Percentiles rank a stretch among this genome's conserved stretches.
Conservation (phyloP, 2,888 invertebrate genomes). For the Nematopogon swammerdamellus region DNA sequence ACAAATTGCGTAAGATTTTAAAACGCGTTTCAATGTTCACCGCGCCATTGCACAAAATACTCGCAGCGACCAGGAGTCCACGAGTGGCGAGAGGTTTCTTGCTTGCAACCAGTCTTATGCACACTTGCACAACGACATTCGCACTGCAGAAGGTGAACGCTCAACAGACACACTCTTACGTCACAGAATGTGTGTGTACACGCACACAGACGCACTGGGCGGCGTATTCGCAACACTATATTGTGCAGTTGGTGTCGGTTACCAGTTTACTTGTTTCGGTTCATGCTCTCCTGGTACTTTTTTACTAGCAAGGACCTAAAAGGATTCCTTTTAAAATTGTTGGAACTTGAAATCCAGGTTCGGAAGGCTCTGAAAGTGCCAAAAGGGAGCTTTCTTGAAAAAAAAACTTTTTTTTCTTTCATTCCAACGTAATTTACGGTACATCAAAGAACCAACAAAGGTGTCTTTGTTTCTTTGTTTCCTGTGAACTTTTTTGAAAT, state of each 20-base stretch:
- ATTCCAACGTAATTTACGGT: too few species aligned
- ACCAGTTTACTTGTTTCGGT: not conserved
- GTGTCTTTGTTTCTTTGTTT: too few species aligned
- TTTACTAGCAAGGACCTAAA: not conserved
- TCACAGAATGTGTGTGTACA: not conserved
- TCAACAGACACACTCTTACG: not conserved
- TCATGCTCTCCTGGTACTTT: not conserved
- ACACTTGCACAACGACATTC: constrained; percentile 40
- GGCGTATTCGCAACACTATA: not conserved
- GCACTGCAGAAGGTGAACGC: constrained; percentile 13
- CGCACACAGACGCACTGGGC: not conserved
- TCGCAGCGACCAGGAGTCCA: constrained; percentile 36
- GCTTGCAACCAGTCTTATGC: constrained; percentile 27
- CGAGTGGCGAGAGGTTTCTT: constrained; percentile 27
- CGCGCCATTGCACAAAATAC: constrained; percentile 1
- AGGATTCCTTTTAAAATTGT: too few species aligned
- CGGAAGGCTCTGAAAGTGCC: too few species aligned
- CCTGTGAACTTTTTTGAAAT: too few species aligned
- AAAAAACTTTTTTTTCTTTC: too few species aligned
- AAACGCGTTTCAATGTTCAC: too few species aligned
- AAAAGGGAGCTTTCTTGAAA: too few species aligned
- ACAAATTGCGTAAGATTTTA: too few species aligned
- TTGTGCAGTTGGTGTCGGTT: not conserved
- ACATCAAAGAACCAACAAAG: too few species aligned
- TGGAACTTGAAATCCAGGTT: too few species aligned